Evolutionary conservation across 2,888 invertebrate species (phyloP), one percentile per base, ranked within the genome.

Genomic region (Epicampocera succincta): DNA sequence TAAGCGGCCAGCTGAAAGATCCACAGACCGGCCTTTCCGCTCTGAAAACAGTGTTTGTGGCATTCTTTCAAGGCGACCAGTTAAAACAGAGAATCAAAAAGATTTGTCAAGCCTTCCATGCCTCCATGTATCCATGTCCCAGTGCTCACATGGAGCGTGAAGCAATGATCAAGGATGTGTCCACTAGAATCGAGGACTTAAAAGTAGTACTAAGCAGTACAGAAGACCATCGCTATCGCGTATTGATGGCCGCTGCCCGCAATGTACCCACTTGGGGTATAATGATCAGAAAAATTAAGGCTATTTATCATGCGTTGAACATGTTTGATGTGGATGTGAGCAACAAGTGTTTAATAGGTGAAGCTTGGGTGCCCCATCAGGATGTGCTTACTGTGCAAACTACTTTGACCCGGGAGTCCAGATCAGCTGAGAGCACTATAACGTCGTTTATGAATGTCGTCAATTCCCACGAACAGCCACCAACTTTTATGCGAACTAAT

Each of bases 391-490:
- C 93, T 3, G 95, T 98, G 11, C 95, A 96, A 87, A 93, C 94
- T 87, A 96, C 97, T 0, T 91, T 98, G 71, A 93, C 95, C 33
- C 93, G 95, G 86, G 98, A 97, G 84, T 96, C 97, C 87, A 96
- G 95, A 88, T 93, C 93, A 0, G 94, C 94, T 88, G 98, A 98
- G 72, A 96, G 97, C 88, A 95, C 96, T 1, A 96, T 98, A 85
- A 96, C 97, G 1, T 97, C 98, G 6, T 98, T 99, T 91, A 92
- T 99, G 87, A 98, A 98, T 91, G 94, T 96, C 66, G 96, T 98
- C 91, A 94, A 95, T 84, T 94, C 95, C 0, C 91, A 92, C 66
- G 96, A 96, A 88, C 93, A 93, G 86, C 98, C 98, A 40, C 98
- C 98, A 1, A 98, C 99, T 0, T 98, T 95, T 91, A 96, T 97